phyloP scores from a whole-genome alignment of 2,113 vertebrate species.

The Bombycilla garrulus region DNA sequence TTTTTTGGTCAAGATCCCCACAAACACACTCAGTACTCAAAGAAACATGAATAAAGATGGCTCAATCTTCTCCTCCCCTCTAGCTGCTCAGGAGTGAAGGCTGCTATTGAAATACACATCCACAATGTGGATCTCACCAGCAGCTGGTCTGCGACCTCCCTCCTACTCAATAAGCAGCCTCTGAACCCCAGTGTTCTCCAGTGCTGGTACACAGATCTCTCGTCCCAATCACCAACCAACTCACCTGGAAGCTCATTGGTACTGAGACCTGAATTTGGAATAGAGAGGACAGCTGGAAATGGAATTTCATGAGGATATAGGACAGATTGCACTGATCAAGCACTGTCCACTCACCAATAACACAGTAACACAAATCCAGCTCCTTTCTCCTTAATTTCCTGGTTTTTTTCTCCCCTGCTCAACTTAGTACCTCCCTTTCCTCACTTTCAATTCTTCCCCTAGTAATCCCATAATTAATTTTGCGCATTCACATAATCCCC shows the following conservation, averaged over 20 bases:
- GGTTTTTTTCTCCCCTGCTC: background rate
- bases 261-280: background rate
- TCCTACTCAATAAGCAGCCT: background rate
- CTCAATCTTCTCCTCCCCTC: background rate
- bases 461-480: background rate
- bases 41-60: background rate
- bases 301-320: background rate
- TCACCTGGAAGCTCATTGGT: background rate
- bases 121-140: background rate
- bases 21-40: background rate
- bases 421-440: background rate
- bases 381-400: background rate
- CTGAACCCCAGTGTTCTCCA: background rate
- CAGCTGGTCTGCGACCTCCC: background rate
- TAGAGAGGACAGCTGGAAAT: background rate
- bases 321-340: background rate
- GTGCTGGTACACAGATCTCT: background rate
- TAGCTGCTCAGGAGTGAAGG: background rate
- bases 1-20: background rate
- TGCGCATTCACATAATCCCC: background rate
- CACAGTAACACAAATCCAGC: background rate
- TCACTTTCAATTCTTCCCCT: background rate
- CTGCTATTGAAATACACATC: background rate
- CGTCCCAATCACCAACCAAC: background rate
- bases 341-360: background rate